Conservation (phyloP, 2,888 invertebrate genomes). For the Acronicta alni region DNA sequence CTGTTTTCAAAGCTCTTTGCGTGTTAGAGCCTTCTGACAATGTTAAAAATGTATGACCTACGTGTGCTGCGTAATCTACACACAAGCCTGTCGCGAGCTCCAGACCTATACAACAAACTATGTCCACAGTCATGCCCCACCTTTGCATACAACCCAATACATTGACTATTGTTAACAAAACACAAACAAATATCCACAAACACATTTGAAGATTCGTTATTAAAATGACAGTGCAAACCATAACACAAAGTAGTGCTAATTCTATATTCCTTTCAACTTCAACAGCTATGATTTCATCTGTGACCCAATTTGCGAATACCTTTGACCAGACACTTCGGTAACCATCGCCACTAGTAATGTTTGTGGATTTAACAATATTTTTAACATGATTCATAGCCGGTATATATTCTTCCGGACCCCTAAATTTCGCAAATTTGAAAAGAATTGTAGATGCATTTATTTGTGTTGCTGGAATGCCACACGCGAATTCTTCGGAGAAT, state of each 20-base stretch:
- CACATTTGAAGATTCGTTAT: conserved; percentile 94
- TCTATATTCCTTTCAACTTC: conserved; percentile 94
- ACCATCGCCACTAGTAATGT: conserved; percentile 90
- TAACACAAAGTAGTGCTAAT: conserved; percentile 93
- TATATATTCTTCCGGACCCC: conserved; percentile 91
- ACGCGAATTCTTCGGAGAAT: conserved; percentile 89
- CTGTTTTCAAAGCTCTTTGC: conserved; percentile 90
- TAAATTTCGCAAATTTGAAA: conserved; percentile 90
- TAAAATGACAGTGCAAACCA: conserved; percentile 93
- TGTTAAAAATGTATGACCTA: conserved; percentile 94
- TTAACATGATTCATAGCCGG: conserved; percentile 92
- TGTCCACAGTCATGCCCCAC: conserved; percentile 95
- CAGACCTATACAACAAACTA: conserved; percentile 94
- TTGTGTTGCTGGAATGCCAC: conserved; percentile 90
- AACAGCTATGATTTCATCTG: conserved; percentile 93
- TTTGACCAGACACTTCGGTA: conserved; percentile 92
- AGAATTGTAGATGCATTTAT: conserved; percentile 90
- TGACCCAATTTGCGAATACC: conserved; percentile 93
- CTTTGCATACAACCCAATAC: conserved; percentile 94
- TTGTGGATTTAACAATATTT: conserved; percentile 86
- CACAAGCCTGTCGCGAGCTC: conserved; percentile 95
- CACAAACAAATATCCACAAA: conserved; percentile 93
- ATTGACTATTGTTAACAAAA: conserved; percentile 92
- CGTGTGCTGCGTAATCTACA: conserved; percentile 95
- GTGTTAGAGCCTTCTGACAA: conserved; percentile 85